Percentiles rank a stretch among this genome's conserved stretches.
phyloP scores from a whole-genome alignment of 2,888 invertebrate species.

The Halictus ligatus region DNA sequence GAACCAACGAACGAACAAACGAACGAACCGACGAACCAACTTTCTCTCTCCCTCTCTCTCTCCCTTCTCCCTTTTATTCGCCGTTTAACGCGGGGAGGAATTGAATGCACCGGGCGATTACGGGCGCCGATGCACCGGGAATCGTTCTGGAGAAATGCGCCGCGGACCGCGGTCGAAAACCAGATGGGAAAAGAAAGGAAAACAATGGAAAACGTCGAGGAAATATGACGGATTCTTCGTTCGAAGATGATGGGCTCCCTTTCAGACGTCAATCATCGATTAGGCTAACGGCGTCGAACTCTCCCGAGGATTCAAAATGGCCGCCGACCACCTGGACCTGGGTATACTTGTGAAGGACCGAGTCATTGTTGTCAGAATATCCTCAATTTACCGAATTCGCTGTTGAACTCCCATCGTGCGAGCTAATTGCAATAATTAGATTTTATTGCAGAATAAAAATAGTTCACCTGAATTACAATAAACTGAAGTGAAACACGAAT shows the following conservation, averaged over 20 bases:
- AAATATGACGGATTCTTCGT: slow-evolving; percentile 32
- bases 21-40: not conserved
- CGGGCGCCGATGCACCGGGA: slow-evolving; percentile 3
- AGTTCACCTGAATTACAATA: not conserved
- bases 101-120: slow-evolving; percentile 31
- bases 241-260: slow-evolving; percentile 41
- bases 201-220: not conserved
- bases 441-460: no score
- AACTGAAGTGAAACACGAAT: not conserved
- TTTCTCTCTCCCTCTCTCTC: not conserved
- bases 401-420: not conserved
- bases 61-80: slow-evolving; percentile 41
- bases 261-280: slow-evolving; percentile 73
- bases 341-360: not conserved
- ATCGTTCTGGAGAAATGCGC: slow-evolving; percentile 18
- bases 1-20: not conserved
- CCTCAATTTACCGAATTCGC: no score
- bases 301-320: not conserved
- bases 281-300: slow-evolving; percentile 15
- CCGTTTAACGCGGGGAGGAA: slow-evolving; percentile 10
- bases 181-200: not conserved
- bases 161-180: not conserved
- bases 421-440: no score
- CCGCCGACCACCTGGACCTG: not conserved
- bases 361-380: not conserved